A percentile compares a stretch with the other conserved stretches of the same genome.
phyloP scores from a whole-genome alignment of 1,140 invertebrate species.

The Psilanteris sp. region DNA sequence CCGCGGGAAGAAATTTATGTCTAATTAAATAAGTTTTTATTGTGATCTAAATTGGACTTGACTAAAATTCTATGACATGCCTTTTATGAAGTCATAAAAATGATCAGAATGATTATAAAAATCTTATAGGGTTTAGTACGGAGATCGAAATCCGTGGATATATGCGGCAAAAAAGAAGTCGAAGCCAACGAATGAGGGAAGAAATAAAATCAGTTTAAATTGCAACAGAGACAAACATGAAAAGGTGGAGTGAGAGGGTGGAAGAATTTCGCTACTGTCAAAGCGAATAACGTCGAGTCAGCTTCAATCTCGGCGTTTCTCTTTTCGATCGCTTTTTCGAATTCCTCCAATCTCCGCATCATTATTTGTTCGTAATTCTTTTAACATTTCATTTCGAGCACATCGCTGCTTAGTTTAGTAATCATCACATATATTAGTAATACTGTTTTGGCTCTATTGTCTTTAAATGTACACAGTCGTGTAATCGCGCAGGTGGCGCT shows the following conservation, averaged over 20 bases:
- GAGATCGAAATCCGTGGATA: slow-evolving; percentile 33
- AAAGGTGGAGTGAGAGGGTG: slow-evolving; percentile 7
- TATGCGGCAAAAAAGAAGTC: slow-evolving; percentile 15
- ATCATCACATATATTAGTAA: slow-evolving; percentile 47
- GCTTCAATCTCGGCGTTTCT: slow-evolving; percentile 44
- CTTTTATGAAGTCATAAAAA: slow-evolving; percentile 46
- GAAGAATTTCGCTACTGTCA: slow-evolving; percentile 48
- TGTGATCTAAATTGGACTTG: slow-evolving; percentile 25
- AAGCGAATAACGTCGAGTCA: slow-evolving; percentile 60
- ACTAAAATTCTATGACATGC: slow-evolving; percentile 5
- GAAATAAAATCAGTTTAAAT: slow-evolving; percentile 61
- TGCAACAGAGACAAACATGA: slow-evolving; percentile 41
- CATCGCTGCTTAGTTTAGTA: slow-evolving; percentile 30
- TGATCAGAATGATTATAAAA: slow-evolving; percentile 57
- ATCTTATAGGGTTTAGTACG: slow-evolving; percentile 23
- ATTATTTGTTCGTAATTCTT: slow-evolving; percentile 63
- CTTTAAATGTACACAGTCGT: slow-evolving; percentile 10
- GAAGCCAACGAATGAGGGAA: slow-evolving; percentile 25
- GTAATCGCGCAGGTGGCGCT: slow-evolving; percentile 15
- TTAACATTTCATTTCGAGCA: slow-evolving; percentile 30
- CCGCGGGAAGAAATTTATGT: too few species aligned
- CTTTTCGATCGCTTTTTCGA: slow-evolving; percentile 34
- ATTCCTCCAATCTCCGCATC: slow-evolving; percentile 50
- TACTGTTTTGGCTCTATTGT: slow-evolving; percentile 6
- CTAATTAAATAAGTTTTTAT: slow-evolving; percentile 29